These are phyloP conservation scores for Tiliqua scincoides DNA, from an alignment of 2,113 vertebrate species.

Conservation along the genomic window DNA sequence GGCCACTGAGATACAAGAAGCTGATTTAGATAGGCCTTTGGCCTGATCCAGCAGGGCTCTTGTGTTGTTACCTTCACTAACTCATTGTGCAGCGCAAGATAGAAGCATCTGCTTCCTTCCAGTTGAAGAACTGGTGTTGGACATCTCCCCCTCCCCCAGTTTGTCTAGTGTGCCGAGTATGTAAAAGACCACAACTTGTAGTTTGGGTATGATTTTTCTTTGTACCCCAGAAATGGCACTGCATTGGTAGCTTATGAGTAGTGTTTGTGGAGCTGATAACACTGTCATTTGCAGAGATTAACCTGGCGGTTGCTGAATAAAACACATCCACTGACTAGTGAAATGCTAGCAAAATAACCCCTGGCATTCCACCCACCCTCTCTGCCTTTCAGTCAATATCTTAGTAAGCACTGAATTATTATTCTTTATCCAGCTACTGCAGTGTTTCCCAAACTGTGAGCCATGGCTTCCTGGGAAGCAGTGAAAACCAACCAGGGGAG, in stretches of 20 bases:
- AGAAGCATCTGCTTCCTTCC: neutral
- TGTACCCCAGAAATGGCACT: neutral
- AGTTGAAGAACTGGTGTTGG: neutral
- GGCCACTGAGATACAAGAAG: no score
- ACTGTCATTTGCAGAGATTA: neutral
- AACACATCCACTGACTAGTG: neutral
- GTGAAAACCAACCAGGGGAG: no score
- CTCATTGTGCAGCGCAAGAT: neutral
- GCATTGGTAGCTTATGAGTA: neutral
- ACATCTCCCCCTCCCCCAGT: no score
- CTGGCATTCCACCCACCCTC: neutral
- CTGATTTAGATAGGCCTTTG: no score
- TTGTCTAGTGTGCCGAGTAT: neutral
- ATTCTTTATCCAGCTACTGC: neutral
- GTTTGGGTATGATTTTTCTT: neutral
- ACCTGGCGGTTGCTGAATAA: neutral
- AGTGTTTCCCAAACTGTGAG: no score
- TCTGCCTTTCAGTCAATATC: neutral
- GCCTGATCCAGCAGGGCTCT: no score
- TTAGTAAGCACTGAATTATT: neutral
- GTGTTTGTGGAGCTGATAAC: neutral
- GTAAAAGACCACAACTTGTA: neutral
- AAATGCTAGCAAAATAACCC: neutral
- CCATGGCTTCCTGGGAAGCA: no score
- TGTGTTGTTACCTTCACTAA: neutral